Conservation (phyloP, 1,140 invertebrate genomes). For the Aphaenogaster floridana region DNA sequence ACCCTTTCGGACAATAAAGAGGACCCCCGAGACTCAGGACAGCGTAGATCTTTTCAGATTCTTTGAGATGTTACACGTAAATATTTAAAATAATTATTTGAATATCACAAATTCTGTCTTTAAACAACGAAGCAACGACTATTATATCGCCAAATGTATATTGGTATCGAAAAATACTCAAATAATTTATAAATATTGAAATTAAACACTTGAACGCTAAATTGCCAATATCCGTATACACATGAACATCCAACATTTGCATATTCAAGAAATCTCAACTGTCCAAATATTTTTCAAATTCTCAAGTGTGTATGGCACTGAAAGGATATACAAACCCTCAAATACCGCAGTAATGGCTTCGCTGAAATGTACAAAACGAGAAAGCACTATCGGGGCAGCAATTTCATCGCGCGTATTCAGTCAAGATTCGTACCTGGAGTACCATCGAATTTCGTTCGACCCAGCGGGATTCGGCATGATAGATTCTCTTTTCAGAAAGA, state of each 20-base stretch:
- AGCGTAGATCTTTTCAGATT: slow-evolving; percentile 18
- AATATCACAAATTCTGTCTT: background rate
- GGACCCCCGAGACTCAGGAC: slow-evolving; percentile 17
- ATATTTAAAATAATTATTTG: slow-evolving; percentile 17
- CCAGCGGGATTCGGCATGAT: slow-evolving; percentile 40
- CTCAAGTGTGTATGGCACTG: background rate
- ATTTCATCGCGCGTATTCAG: slow-evolving; percentile 45
- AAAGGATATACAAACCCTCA: slow-evolving; percentile 15
- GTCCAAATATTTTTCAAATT: slow-evolving; percentile 50
- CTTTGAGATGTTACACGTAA: background rate
- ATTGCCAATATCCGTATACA: slow-evolving; percentile 1
- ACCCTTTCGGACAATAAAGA: slow-evolving; percentile 44
- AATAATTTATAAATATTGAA: slow-evolving; percentile 36
- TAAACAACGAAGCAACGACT: background rate
- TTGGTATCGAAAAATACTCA: background rate
- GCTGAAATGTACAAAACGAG: slow-evolving; percentile 35
- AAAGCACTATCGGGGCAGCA: slow-evolving; percentile 13
- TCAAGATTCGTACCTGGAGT: slow-evolving; percentile 47
- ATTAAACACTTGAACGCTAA: slow-evolving; percentile 19
- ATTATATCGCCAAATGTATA: background rate
- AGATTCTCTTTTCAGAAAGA: slow-evolving; percentile 29
- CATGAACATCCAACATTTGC: background rate
- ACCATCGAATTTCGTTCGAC: slow-evolving; percentile 35
- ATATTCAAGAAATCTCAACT: slow-evolving; percentile 29
- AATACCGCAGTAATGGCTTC: slow-evolving; percentile 35